Percentiles rank a stretch among this genome's conserved stretches.
phyloP scores from a whole-genome alignment of 2,888 invertebrate species.

The Tillus elongatus region DNA sequence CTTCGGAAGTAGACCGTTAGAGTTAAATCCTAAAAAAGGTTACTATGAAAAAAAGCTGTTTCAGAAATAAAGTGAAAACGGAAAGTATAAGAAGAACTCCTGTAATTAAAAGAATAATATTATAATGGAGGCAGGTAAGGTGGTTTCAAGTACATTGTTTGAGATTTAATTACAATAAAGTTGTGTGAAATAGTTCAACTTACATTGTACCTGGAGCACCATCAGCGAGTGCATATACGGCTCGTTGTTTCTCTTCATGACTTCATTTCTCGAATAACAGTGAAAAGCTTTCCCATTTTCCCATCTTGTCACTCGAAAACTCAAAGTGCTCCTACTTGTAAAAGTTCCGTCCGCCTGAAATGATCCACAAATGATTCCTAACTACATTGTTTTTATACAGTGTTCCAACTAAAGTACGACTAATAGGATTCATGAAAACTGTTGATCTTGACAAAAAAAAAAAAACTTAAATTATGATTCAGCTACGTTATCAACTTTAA shows the following conservation, averaged over 20 bases:
- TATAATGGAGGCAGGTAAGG: not conserved
- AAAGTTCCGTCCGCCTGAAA: conserved; percentile 68
- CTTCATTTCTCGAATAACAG: conserved; percentile 75
- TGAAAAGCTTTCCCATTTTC: conserved; percentile 72
- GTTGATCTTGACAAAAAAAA: no score
- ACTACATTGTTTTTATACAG: no score
- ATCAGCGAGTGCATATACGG: conserved; percentile 64
- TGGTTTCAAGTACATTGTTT: not conserved
- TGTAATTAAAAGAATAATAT: conserved; percentile 4
- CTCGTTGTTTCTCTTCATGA: conserved; percentile 62
- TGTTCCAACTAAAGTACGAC: no score
- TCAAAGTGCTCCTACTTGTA: conserved; percentile 67
- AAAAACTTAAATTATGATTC: no score
- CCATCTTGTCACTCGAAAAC: conserved; percentile 70
- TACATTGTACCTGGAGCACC: conserved; percentile 78
- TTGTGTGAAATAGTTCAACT: conserved; percentile 42
- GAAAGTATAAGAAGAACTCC: not conserved
- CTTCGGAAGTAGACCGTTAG: no score
- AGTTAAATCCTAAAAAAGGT: no score
- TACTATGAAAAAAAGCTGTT: no score
- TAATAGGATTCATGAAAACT: no score
- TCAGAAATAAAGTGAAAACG: not conserved
- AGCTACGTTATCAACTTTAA: no score
- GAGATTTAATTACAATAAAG: not conserved
- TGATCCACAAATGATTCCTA: no score